Percentiles rank a stretch among this genome's conserved stretches.
These are phyloP conservation scores for Leptopilina myrica DNA, from an alignment of 2,888 invertebrate genomes.

Conservation along the genomic window DNA sequence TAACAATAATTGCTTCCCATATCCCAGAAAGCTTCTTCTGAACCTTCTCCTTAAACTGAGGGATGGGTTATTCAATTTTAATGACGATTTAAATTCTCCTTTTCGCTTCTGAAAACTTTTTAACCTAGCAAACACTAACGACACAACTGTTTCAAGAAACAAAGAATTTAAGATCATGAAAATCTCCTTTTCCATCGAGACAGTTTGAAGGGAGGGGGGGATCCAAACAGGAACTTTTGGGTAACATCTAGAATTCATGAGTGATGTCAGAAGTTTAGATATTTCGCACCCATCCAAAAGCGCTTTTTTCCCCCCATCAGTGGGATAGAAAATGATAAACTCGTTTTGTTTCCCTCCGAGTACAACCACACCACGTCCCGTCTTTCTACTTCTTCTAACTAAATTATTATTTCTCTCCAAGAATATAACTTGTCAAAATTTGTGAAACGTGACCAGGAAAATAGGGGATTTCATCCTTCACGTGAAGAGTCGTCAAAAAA, in stretches of 20 bases:
- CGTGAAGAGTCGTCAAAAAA: too few relatives aligned
- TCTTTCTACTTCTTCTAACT: conserved; percentile 12
- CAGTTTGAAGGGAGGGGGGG: background rate
- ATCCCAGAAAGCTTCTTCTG: too few relatives aligned
- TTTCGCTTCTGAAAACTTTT: background rate
- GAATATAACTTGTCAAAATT: background rate
- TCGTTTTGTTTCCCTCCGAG: conserved; percentile 46
- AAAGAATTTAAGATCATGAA: background rate
- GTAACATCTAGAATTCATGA: conserved; percentile 43
- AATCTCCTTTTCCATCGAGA: background rate
- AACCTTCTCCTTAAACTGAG: conserved; percentile 51
- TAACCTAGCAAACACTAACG: background rate
- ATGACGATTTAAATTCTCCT: conserved; percentile 5
- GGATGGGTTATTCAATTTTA: conserved; percentile 37
- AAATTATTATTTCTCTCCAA: background rate
- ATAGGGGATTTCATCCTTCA: background rate
- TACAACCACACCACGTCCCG: conserved; percentile 42
- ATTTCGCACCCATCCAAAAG: conserved; percentile 43
- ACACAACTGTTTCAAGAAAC: background rate
- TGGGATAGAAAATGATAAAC: conserved; percentile 50
- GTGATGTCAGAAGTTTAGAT: conserved; percentile 50
- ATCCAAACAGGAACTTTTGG: background rate
- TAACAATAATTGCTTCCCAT: too few relatives aligned
- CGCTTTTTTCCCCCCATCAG: conserved; percentile 43
- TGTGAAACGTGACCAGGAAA: conserved; percentile 14